A percentile compares a stretch with the other conserved stretches of the same genome.
Conservation (phyloP, 1,140 invertebrate genomes). For the Sminthurinus signatus region DNA sequence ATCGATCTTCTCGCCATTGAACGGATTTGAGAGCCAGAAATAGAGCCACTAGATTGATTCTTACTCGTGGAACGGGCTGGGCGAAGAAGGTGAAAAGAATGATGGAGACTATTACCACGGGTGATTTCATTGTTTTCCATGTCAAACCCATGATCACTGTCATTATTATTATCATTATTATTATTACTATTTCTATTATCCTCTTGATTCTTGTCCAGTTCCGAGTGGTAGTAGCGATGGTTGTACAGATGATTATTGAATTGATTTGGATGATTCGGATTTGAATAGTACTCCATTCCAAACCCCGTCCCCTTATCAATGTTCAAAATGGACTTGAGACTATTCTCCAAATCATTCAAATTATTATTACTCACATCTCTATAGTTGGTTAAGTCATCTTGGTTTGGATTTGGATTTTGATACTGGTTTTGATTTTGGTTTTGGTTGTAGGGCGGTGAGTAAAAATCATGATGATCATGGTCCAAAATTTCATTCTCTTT, state of each 20-base stretch:
- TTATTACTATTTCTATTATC: too few relatives aligned
- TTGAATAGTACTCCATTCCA: not conserved
- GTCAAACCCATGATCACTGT: not conserved
- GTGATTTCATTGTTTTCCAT: slow-evolving; percentile 16
- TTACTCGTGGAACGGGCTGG: not conserved
- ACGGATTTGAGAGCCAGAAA: too few relatives aligned
- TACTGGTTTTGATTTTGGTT: not conserved
- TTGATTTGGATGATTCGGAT: too few relatives aligned
- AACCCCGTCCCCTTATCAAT: not conserved
- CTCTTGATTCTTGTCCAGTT: too few relatives aligned
- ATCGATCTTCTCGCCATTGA: slow-evolving; percentile 10
- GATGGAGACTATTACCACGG: not conserved
- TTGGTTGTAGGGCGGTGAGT: not conserved
- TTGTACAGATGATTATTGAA: too few relatives aligned
- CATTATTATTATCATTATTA: too few relatives aligned
- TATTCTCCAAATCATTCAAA: slow-evolving; percentile 11
- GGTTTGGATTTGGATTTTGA: not conserved
- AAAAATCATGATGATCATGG: not conserved
- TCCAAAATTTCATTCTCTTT: not conserved
- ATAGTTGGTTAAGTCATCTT: not conserved
- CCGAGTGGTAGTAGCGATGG: too few relatives aligned
- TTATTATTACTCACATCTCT: too few relatives aligned
- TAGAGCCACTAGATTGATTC: slow-evolving; percentile 18
- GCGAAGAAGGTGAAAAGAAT: slow-evolving; percentile 10
- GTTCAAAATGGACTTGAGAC: slow-evolving; percentile 10